These are phyloP conservation scores for Drosophila tanythrix DNA, from an alignment of 2,888 invertebrate species.

Conservation along the genomic window DNA sequence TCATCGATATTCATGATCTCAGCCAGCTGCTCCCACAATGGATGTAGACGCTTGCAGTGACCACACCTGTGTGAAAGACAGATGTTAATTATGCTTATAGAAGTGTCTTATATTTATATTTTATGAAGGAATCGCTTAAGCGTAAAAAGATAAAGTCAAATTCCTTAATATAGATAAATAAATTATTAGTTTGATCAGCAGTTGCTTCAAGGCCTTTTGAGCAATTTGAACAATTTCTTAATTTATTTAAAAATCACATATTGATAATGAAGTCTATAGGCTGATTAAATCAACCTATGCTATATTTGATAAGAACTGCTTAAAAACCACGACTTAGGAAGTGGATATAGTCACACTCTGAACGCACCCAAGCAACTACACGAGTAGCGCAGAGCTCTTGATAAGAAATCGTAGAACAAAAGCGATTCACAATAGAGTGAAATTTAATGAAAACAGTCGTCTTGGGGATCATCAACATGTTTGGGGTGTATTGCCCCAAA, in stretches of 20 bases:
- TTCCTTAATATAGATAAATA: too few relatives aligned
- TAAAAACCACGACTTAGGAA: not conserved
- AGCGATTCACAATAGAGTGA: not conserved
- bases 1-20: conserved; percentile 88
- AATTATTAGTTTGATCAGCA: not conserved
- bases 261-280: not conserved
- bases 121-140: not conserved
- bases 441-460: not conserved
- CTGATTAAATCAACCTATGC: not conserved
- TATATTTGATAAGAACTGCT: not conserved
- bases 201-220: not conserved
- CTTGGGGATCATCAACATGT: not conserved
- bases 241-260: not conserved
- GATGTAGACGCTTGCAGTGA: conserved; percentile 88
- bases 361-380: not conserved
- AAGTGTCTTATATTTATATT: not conserved
- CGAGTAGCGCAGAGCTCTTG: not conserved
- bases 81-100: not conserved
- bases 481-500: not conserved
- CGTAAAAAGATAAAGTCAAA: too few relatives aligned
- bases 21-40: conserved; percentile 93
- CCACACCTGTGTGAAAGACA: conserved; percentile 88
- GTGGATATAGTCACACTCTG: not conserved
- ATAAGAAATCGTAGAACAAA: not conserved
- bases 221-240: not conserved